Percentiles rank a stretch among this genome's conserved stretches.
phyloP scores from a whole-genome alignment of 92 coral and sea anemone genomes.

The Phenganax marumi region DNA sequence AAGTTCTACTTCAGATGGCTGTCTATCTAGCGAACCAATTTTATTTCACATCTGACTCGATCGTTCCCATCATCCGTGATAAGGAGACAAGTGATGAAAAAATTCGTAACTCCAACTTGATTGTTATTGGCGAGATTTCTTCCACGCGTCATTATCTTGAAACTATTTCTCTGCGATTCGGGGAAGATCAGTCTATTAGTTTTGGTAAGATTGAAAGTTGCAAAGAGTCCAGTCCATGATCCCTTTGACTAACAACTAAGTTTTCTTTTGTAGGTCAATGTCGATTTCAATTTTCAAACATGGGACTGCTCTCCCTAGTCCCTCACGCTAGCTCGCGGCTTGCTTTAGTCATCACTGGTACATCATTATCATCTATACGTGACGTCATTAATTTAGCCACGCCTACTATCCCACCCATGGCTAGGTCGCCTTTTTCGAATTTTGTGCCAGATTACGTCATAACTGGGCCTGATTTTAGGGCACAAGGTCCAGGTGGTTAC shows the following conservation, averaged over 20 bases:
- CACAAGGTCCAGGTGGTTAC: constrained; percentile 93
- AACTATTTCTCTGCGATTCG: constrained; percentile 60
- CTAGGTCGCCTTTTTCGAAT: constrained; percentile 96
- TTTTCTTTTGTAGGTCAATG: constrained; percentile 57
- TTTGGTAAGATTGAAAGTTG: constrained; percentile 59
- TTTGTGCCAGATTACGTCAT: constrained; percentile 95
- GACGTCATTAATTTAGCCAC: constrained; percentile 80
- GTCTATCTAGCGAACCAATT: constrained; percentile 89
- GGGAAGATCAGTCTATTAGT: constrained; percentile 43
- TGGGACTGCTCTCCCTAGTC: constrained; percentile 82
- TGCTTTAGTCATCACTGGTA: constrained; percentile 86
- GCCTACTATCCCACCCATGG: constrained; percentile 98
- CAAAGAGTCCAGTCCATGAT: not conserved
- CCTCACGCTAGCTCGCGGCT: constrained; percentile 81
- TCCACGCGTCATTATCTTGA: constrained; percentile 68
- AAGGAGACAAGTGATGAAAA: constrained; percentile 61
- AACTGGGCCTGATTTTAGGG: constrained; percentile 92
- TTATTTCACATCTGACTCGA: constrained; percentile 79
- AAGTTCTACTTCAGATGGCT: constrained; percentile 65
- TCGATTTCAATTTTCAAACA: constrained; percentile 58
- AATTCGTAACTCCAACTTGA: constrained; percentile 72
- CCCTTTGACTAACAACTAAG: not conserved
- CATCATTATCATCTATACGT: constrained; percentile 74
- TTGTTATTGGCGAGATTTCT: constrained; percentile 78
- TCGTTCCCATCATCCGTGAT: constrained; percentile 72